Base-by-base conservation (phyloP, 1,140 invertebrate species). In the Camponotus floridanus region DNA sequence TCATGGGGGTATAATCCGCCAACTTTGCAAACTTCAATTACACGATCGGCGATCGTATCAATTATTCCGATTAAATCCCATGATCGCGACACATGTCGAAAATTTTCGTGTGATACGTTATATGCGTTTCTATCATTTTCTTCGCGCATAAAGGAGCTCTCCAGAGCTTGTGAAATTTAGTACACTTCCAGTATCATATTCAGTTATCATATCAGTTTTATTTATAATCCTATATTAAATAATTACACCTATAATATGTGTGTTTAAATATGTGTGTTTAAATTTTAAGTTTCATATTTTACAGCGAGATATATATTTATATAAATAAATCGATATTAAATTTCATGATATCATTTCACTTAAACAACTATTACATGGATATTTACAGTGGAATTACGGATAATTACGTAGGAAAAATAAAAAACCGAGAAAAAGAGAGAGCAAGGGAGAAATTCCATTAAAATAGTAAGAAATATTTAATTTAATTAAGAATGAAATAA, bases 11-110 rank as follows among this genome's bases (percentile, higher is more conserved):
- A 39, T 65, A 36, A 65, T 31, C 18, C 18, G 4, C 42, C 26
- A 7, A 65, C 26, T 45, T 78, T 45, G 26, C 59, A 33, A 31
- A 78, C 36, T 21, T 18, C 39, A 65, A 65, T 65, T 65, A 65
- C 9, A 6, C 39, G 13, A 76, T 64, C 9, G 18, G 18, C 9
- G 26, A 64, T 21, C 6, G 51, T 74, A 74, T 36, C 3, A 59
- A 74, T 59, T 59, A 15, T 74, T 39, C 21, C 18, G 59, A 76
- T 76, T 55, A 21, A 71, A 51, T n/a, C 1, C 33, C 33, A 57
- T 7, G 33, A 45, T 76, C 31, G 15, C 31, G 18, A n/a, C 18
- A 57, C 6, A 68, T 39, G 2, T 39, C 33, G n/a, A 57, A 64
- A 42, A 76, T 76, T 26, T 26, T 31, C 21, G 6, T 2, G 39